phyloP scores from a whole-genome alignment of 2,797 vertebrate species.

The Pangasius sanitwongsei region DNA sequence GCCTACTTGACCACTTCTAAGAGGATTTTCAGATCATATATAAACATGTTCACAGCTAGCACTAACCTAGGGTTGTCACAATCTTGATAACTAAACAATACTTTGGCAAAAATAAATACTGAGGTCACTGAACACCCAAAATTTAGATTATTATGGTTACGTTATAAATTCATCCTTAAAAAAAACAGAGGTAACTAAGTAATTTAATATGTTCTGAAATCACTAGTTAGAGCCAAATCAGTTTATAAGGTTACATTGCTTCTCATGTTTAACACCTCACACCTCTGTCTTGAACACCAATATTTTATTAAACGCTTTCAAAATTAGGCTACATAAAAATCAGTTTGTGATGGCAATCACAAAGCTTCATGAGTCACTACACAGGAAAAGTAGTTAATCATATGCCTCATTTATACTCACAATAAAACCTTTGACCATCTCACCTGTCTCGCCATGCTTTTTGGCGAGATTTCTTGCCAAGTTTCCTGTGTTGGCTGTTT shows the following conservation, averaged over 20 bases:
- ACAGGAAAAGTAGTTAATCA: not conserved
- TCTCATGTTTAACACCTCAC: not conserved
- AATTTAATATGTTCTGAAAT: not conserved
- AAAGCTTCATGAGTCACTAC: not conserved
- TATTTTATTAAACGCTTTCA: not conserved
- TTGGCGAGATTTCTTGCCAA: not conserved
- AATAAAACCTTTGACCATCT: not conserved
- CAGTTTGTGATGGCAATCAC: not conserved
- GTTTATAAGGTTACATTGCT: not conserved
- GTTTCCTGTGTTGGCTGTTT: slow-evolving; percentile 3
- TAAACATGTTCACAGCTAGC: not conserved
- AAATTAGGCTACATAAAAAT: not conserved
- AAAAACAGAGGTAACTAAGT: not conserved
- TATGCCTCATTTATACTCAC: not conserved
- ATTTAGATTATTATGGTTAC: no score
- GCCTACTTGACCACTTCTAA: not conserved
- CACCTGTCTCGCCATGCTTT: not conserved
- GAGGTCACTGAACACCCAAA: not conserved
- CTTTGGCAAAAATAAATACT: no score
- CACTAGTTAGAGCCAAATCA: not conserved
- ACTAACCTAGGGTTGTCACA: not conserved
- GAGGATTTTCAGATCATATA: not conserved
- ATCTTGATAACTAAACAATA: not conserved
- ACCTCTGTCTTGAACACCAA: not conserved
- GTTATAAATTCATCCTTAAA: not conserved